Evolutionary conservation across 1,140 invertebrate species (phyloP), one percentile per base, ranked within the genome.

Genomic region (Epicauta chinensis): DNA sequence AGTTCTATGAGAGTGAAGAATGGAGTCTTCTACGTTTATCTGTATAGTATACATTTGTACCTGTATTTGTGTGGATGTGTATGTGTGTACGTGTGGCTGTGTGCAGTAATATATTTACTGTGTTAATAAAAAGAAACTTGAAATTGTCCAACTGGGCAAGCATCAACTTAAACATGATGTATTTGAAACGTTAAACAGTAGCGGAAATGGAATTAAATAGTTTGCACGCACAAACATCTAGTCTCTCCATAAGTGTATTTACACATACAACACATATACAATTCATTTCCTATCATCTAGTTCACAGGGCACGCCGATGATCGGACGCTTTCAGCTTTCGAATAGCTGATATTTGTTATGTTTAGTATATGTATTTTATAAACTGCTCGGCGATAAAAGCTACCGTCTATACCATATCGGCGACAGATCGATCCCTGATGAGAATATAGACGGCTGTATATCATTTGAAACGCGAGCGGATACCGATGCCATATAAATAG

Each of bases 281-380:
- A 52, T 32, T 45, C 50, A 45, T 52, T 52, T 52, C 50, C 50
- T 45, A 52, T 52, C 50, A 52, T 52, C 50, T 52, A 45, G 50
- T 52, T 52, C 50, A 52, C 50, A 44, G 37, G 34, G 39, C 50
- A 45, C 41, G 35, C 50, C 41, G 50, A 41, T 41, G 34, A 35
- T 34, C 36, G 34, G 41, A 23, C 23, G 23, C 23, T 23, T 23
- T 5, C 23, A 23, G 23, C 23, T 23, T 23, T 23, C 23, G 23
- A 23, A 23, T 23, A 23, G 23, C 23, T 7, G 7, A 23, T 7
- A 23, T 23, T 23, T 23, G 23, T 23, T 5, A 23, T 23, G 23
- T 23, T 23, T 23, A 5, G 7, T n/a, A 7, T 23, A 43, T 51
- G 39, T 35, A 39, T 45, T 45, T 38, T 16, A 23, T 11, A 35